phyloP scores from a whole-genome alignment of 2,797 vertebrate genomes.

The Leuciscus waleckii region DNA sequence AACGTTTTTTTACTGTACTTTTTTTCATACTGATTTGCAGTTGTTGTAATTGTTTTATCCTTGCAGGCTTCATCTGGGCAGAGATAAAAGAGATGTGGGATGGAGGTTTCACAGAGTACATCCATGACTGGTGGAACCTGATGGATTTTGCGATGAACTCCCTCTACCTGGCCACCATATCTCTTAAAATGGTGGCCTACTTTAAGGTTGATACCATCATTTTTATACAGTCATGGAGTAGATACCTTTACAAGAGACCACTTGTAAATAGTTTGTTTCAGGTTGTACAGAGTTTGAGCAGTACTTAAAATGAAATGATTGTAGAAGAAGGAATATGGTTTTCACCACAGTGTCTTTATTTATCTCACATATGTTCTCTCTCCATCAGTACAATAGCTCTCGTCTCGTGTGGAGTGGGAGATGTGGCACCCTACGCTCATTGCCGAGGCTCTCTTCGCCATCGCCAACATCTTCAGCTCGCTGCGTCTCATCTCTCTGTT shows the following conservation, averaged over 20 bases:
- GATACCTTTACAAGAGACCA: background rate
- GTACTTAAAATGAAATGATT: background rate
- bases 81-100: conserved; percentile 99
- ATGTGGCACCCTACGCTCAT: conserved; percentile 99
- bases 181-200: conserved; percentile 96
- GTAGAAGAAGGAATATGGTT: background rate
- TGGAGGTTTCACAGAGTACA: conserved; percentile 95
- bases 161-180: conserved; percentile 96
- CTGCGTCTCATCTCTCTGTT: conserved; percentile 97
- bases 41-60: background rate
- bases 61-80: conserved; percentile 96
- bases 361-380: background rate
- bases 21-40: background rate
- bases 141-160: conserved; percentile 99
- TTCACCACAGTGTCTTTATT: background rate
- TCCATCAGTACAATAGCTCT: conserved; percentile 90
- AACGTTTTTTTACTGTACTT: background rate
- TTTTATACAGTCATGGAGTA: background rate
- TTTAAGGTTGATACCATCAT: conserved; percentile 85
- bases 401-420: conserved; percentile 96
- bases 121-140: conserved; percentile 99
- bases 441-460: conserved; percentile 96
- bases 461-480: conserved; percentile 98
- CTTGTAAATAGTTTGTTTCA: conserved; percentile 1
- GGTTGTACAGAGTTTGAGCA: background rate